A percentile compares a stretch with the other conserved stretches of the same genome.
These are phyloP conservation scores for Agriopis marginaria DNA, from an alignment of 2,888 invertebrate genomes.

Conservation along the genomic window DNA sequence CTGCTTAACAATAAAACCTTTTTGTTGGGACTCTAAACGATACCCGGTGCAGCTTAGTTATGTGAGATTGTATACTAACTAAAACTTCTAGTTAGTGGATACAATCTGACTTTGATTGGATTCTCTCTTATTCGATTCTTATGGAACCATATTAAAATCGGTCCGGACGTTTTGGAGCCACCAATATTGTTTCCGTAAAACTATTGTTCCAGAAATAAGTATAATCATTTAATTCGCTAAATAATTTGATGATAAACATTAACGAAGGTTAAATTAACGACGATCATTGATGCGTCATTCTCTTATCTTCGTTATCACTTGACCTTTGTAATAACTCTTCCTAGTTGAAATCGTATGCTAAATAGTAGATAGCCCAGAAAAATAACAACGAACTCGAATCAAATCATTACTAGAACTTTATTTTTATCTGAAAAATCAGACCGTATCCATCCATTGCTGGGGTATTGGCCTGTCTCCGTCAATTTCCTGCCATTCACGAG, in stretches of 20 bases:
- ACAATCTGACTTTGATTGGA: too few species aligned
- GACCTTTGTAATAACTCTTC: conserved; percentile 29
- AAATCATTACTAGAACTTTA: not conserved
- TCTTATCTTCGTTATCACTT: conserved; percentile 18
- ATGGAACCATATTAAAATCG: too few species aligned
- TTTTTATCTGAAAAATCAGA: not conserved
- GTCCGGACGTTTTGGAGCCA: not conserved
- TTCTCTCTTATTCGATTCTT: too few species aligned
- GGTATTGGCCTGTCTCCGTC: conserved; percentile 1
- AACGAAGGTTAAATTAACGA: conserved; percentile 13
- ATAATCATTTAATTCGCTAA: not conserved
- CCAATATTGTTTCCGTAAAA: not conserved
- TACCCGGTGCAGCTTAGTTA: too few species aligned
- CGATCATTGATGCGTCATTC: conserved; percentile 13
- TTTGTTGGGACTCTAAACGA: too few species aligned
- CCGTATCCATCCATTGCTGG: not conserved
- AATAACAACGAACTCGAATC: not conserved
- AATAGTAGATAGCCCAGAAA: not conserved
- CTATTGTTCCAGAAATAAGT: not conserved
- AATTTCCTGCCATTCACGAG: conserved; percentile 1
- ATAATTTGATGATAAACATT: conserved; percentile 1
- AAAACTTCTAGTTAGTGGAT: too few species aligned
- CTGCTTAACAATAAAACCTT: too few species aligned
- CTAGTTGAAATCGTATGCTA: conserved; percentile 12
- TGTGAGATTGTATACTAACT: too few species aligned